A percentile compares a stretch with the other conserved stretches of the same genome.
Evolutionary conservation across 2,797 vertebrate species (phyloP).

Genomic region (Clarias fuscus): DNA sequence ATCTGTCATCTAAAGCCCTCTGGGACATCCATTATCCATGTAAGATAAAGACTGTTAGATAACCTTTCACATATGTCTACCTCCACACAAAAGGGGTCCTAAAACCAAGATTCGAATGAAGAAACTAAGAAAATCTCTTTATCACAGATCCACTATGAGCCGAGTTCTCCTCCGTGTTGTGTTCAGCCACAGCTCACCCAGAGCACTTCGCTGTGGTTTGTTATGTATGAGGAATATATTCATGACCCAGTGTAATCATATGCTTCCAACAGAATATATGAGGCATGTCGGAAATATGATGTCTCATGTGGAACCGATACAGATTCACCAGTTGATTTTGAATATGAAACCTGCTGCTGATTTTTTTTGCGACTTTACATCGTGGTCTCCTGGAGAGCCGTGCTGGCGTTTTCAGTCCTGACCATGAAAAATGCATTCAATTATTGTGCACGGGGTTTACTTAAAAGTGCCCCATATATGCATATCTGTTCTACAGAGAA

Average conservation of each 20-base stretch:
- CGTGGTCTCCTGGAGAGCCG: slow-evolving; percentile 59
- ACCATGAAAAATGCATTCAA: slow-evolving; percentile 66
- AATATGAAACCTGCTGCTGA: slow-evolving; percentile 50
- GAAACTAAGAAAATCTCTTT: not conserved
- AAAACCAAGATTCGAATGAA: not conserved
- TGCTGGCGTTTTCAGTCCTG: slow-evolving; percentile 45
- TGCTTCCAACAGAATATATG: slow-evolving; percentile 48
- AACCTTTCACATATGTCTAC: not conserved
- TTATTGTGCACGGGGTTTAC: slow-evolving; percentile 66
- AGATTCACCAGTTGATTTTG: slow-evolving; percentile 53
- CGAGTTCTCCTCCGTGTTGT: not conserved
- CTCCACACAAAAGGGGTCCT: not conserved
- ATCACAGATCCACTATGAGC: not conserved
- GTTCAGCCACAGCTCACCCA: slow-evolving; percentile 23
- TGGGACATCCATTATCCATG: not conserved
- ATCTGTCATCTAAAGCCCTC: not conserved
- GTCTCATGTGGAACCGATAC: slow-evolving; percentile 33
- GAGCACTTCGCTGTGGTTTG: slow-evolving; percentile 26
- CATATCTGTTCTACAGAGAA: slow-evolving; percentile 65
- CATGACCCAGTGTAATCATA: slow-evolving; percentile 53
- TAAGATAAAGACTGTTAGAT: not conserved
- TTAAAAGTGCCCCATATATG: slow-evolving; percentile 59
- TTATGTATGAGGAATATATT: slow-evolving; percentile 46
- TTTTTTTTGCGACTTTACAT: slow-evolving; percentile 54
- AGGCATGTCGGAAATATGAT: slow-evolving; percentile 45